Evolutionary conservation across 1,140 invertebrate genomes (phyloP), one percentile per base, ranked within the genome.

Genomic region (Teleogryllus occipitalis): DNA sequence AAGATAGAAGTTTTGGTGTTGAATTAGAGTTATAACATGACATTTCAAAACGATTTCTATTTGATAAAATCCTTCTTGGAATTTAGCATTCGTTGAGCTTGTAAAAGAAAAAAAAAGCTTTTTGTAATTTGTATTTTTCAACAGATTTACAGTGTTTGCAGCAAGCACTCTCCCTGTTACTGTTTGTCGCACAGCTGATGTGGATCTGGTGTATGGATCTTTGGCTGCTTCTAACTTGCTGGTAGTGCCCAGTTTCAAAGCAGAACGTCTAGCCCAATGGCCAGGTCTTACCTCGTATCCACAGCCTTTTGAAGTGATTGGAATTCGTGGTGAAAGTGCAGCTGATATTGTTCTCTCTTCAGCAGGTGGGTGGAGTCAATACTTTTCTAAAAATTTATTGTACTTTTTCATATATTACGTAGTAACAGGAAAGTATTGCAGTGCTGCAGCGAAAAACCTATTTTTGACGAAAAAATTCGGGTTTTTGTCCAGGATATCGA

Each of bases 311-410:
- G 86, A 89, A 49, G 83, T 90, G n/a, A 87, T 93, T 22, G 83
- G 85, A 47, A 83, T 93, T 14, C 84, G 81, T 18, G 92, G 91
- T 8, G 39, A 76, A 18, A 80, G 79, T 47, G 76, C 82, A 83
- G 91, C 89, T 46, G 96, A 97, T 87, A 87, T 97, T 81, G 89
- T 96, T 6, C 84, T 97, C 8, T 96, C 95, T 0, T 96, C 91
- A 74, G 90, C 93, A 80, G 95, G 93, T 87, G 10, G 7, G 65
- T 79, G 22, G 8, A 79, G 7, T 8, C 8, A n/a, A 8, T 75
- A 39, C n/a, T 39, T 22, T 75, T 75, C n/a, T n/a, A n/a, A n/a
- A n/a, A n/a, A n/a, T n/a, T n/a, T n/a, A n/a, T n/a, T n/a, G n/a
- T n/a, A n/a, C n/a, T n/a, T n/a, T n/a, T n/a, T n/a, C n/a, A n/a